phyloP scores from a whole-genome alignment of 64 coral and sea anemone species.

The Stichodactyla helianthus region DNA sequence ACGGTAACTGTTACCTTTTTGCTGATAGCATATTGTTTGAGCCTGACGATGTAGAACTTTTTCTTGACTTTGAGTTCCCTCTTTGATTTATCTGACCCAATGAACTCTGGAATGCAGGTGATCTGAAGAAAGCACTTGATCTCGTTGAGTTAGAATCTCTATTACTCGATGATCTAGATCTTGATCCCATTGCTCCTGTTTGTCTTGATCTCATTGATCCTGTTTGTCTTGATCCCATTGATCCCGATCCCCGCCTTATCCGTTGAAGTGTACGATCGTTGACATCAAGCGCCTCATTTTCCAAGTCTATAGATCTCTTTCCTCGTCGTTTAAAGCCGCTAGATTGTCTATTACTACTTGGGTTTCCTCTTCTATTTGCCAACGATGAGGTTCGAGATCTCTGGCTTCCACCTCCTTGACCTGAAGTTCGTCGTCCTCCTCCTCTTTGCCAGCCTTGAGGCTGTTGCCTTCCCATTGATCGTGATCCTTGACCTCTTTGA shows the following conservation, averaged over 20 bases:
- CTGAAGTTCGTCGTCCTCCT: neutral
- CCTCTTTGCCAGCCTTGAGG: neutral
- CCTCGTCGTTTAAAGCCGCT: neutral
- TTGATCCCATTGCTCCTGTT: neutral
- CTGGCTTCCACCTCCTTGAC: neutral
- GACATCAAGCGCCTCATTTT: neutral
- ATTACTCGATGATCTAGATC: neutral
- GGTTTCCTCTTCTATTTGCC: too few species aligned
- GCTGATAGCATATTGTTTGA: neutral
- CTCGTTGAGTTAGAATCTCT: neutral
- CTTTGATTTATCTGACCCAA: too few species aligned
- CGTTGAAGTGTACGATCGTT: neutral
- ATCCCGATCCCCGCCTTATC: neutral
- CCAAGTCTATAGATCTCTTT: neutral
- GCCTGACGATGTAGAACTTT: neutral
- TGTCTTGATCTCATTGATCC: too few species aligned
- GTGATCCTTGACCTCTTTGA: conserved; percentile 6
- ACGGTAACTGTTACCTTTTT: neutral
- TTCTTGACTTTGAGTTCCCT: neutral
- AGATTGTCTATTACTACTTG: neutral
- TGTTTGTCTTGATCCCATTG: neutral
- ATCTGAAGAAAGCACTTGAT: neutral
- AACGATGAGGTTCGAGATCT: neutral
- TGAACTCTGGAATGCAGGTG: too few species aligned
- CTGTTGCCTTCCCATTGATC: too few species aligned